Conservation (phyloP, 2,797 vertebrate genomes). For the Schizopygopsis malacanthus region DNA sequence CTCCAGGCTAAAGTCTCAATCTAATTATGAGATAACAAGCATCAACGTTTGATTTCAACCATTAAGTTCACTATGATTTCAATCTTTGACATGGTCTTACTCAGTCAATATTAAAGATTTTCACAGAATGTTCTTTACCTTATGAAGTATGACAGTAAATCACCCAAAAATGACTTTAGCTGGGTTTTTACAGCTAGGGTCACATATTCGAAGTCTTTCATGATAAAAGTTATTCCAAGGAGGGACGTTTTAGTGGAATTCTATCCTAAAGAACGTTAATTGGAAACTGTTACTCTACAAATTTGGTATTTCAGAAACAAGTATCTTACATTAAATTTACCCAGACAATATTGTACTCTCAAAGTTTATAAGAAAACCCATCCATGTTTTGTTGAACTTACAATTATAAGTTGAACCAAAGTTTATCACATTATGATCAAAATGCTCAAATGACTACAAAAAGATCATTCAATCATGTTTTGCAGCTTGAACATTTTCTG, state of each 20-base stretch:
- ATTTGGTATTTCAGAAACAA: neutral
- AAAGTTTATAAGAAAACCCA: neutral
- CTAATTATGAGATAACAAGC: no score
- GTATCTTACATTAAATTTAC: neutral
- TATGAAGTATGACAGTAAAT: no score
- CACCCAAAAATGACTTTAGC: no score
- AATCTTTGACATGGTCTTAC: no score
- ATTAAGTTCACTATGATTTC: no score
- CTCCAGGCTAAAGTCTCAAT: no score
- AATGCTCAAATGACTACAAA: conserved; percentile 53
- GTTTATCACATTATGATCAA: conserved; percentile 30
- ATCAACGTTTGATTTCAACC: no score
- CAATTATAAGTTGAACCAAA: neutral
- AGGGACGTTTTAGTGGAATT: neutral
- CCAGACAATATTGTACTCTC: neutral
- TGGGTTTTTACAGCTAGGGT: no score
- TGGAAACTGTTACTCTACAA: neutral
- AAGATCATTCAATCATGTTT: conserved; percentile 54
- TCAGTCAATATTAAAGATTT: no score
- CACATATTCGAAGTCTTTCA: no score
- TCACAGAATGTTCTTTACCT: no score
- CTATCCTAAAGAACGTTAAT: neutral
- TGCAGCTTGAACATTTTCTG: conserved; percentile 65
- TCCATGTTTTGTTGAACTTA: no score
- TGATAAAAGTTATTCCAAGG: neutral